A percentile compares a stretch with the other conserved stretches of the same genome.
These are phyloP conservation scores for Daubentonia madagascariensis DNA, from an alignment of 2,113 vertebrate species.

Conservation along the genomic window DNA sequence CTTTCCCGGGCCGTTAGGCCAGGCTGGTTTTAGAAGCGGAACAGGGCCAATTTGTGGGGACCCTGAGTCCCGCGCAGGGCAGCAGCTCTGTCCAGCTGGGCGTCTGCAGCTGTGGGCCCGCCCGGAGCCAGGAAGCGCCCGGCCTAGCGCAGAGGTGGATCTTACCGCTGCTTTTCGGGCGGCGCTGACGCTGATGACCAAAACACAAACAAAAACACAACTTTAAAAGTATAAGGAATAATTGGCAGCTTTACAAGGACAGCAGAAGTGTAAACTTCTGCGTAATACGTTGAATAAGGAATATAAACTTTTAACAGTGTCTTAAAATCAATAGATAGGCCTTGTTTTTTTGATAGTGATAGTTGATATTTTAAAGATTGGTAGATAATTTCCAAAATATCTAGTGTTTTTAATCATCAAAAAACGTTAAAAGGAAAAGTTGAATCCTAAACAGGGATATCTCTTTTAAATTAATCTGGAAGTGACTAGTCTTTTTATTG, in stretches of 20 bases:
- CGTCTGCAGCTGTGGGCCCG: accelerated
- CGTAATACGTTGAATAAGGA: background rate
- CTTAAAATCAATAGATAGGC: background rate
- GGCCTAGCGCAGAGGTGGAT: too few species aligned
- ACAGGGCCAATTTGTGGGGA: background rate
- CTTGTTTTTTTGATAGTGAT: background rate
- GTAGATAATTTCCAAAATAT: background rate
- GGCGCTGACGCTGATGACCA: background rate
- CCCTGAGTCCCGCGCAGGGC: background rate
- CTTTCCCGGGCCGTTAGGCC: accelerated
- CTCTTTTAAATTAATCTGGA: background rate
- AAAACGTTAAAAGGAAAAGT: background rate
- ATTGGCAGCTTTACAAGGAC: background rate
- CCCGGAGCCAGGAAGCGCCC: background rate
- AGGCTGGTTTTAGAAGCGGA: background rate
- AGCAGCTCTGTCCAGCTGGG: background rate
- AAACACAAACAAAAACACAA: background rate
- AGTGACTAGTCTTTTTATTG: background rate
- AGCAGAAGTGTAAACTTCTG: background rate
- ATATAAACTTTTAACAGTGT: background rate
- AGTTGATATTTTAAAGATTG: background rate
- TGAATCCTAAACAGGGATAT: background rate
- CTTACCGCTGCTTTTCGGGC: background rate
- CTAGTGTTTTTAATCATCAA: background rate
- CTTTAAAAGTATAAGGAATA: background rate